phyloP scores from a whole-genome alignment of 2,113 vertebrate species.

The Platichthys stellatus region DNA sequence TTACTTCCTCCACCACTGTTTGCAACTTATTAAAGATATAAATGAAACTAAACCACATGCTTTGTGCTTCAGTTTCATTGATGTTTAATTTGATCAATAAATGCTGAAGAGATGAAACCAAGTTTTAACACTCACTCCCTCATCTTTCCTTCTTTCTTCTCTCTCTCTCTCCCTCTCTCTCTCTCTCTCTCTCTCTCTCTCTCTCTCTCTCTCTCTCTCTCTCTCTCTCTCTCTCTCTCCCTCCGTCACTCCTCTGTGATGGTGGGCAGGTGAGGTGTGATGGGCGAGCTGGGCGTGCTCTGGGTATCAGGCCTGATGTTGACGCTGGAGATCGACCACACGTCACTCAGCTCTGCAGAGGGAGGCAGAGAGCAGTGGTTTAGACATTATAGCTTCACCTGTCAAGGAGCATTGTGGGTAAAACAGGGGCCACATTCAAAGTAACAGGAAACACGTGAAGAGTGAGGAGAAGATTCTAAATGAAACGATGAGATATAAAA shows the following conservation, averaged over 20 bases:
- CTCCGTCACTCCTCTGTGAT: conserved; percentile 76
- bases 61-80: no score
- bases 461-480: not conserved
- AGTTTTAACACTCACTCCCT: not conserved
- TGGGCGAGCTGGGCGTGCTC: conserved; percentile 69
- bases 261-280: conserved; percentile 75
- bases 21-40: no score
- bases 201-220: not conserved
- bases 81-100: no score
- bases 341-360: conserved; percentile 81
- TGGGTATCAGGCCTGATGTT: conserved; percentile 69
- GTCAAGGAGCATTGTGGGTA: conserved; percentile 3
- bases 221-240: no score
- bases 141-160: no score
- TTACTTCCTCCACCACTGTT: no score
- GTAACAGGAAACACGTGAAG: not conserved
- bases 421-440: not conserved
- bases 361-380: conserved; percentile 14
- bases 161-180: no score
- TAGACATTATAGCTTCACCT: not conserved
- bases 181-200: not conserved
- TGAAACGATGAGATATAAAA: not conserved
- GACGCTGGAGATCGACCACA: conserved; percentile 83
- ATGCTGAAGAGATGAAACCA: no score
- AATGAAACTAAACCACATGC: no score